phyloP scores from a whole-genome alignment of 2,113 vertebrate species.

The Pipa parva region DNA sequence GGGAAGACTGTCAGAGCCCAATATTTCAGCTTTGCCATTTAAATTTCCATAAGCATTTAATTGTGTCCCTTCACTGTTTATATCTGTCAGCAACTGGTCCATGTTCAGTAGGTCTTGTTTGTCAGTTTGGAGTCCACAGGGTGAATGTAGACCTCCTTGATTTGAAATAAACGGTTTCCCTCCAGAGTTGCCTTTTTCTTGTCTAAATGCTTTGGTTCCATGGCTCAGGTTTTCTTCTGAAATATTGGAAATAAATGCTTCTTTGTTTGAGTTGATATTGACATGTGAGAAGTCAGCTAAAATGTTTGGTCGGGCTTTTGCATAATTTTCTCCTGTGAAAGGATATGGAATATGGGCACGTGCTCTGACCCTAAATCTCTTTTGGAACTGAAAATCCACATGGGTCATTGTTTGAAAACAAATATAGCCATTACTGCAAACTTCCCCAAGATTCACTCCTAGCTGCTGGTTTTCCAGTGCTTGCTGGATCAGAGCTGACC shows the following conservation, averaged over 20 bases:
- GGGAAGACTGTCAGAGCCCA: background rate
- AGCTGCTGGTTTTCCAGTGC: constrained; percentile 23
- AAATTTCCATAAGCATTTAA: background rate
- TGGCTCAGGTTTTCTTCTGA: background rate
- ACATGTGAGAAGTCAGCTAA: background rate
- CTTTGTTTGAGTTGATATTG: background rate
- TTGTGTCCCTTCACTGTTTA: background rate
- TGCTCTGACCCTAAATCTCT: constrained; percentile 9
- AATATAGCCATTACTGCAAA: constrained; percentile 14
- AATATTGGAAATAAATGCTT: background rate
- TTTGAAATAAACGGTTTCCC: background rate
- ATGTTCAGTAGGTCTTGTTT: background rate
- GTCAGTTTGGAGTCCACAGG: background rate
- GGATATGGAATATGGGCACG: constrained; percentile 14
- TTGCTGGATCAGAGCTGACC: constrained; percentile 19
- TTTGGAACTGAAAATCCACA: constrained; percentile 23
- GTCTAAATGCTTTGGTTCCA: background rate
- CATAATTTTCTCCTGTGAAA: background rate
- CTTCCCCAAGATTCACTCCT: constrained; percentile 22
- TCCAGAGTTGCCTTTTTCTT: background rate
- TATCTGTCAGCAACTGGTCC: no score
- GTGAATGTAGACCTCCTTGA: background rate
- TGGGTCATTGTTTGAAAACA: constrained; percentile 31
- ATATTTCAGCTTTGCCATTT: background rate
- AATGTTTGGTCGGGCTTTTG: background rate